phyloP scores from a whole-genome alignment of 2,113 vertebrate genomes.

The Aphyosemion australe region DNA sequence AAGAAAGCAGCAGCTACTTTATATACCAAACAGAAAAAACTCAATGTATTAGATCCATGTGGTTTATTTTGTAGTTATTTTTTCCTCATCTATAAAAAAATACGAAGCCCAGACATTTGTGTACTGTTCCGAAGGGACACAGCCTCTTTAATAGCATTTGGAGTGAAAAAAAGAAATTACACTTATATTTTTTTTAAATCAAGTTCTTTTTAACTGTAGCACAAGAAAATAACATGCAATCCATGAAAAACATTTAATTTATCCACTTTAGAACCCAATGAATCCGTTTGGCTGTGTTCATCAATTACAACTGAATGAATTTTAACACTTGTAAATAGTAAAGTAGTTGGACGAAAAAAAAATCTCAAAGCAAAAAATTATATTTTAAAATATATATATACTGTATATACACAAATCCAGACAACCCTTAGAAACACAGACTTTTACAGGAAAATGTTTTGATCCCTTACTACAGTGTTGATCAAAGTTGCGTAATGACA shows the following conservation, averaged over 20 bases:
- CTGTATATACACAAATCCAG: constrained; percentile 71
- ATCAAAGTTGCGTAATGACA: constrained; percentile 61
- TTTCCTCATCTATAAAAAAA: constrained; percentile 10
- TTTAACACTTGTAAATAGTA: constrained; percentile 70
- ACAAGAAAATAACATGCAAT: constrained; percentile 83
- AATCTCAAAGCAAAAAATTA: constrained; percentile 68
- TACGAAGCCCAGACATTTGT: constrained; percentile 25
- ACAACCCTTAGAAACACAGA: constrained; percentile 73
- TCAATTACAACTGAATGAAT: constrained; percentile 61
- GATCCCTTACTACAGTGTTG: constrained; percentile 77
- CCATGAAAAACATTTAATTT: constrained; percentile 72
- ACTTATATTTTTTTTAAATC: constrained; percentile 81
- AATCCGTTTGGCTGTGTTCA: constrained; percentile 56
- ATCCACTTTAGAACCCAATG: constrained; percentile 70
- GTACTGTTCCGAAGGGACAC: constrained; percentile 70
- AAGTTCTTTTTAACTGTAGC: constrained; percentile 72
- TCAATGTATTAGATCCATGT: no score
- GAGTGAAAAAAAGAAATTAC: constrained; percentile 77
- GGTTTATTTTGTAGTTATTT: no score
- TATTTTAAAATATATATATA: constrained; percentile 79
- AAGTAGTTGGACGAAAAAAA: constrained; percentile 59
- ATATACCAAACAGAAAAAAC: no score
- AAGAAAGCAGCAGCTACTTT: no score
- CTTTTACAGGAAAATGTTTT: constrained; percentile 72
- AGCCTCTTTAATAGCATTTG: constrained; percentile 81